Evolutionary conservation across 2,113 vertebrate species (phyloP), one percentile per base, ranked within the genome.

Genomic region (Oostethus manadensis): DNA sequence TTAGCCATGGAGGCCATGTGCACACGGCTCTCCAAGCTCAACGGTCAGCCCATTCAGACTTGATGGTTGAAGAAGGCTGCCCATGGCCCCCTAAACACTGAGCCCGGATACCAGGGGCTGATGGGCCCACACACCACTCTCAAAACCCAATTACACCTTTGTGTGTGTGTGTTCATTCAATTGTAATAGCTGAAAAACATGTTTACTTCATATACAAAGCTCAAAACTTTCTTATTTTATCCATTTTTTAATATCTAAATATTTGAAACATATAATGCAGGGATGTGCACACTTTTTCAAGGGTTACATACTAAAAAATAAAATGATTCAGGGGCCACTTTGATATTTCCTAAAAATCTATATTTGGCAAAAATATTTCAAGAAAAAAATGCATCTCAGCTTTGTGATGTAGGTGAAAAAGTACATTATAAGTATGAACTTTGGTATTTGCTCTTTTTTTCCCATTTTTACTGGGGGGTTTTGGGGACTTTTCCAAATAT

Each of bases 1-100:
- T 90, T 91, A 91, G 71, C 73, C 67, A 68, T 51, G 74, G 83
- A 84, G 86, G 70, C 83, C 63, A 33, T 83, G 63, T 54, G 81
- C 83, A 68, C 78, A 76, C 68, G 70, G 70, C 64, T 65, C 74
- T 70, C 64, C 71, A 33, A 70, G 80, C 80, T 75, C 77, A 69
- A 76, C 75, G 74, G 33, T 70, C 68, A 44, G 61, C 54, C 78
- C 60, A 81, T 86, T 86, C 83, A 85, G 45, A 72, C 42, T 51
- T 49, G 53, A 55, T 60, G 23, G 63, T 71, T 62, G 60, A 71
- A 69, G 66, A 60, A 50, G 67, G 64, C 76, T 67, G 71, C 54
- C 58, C 49, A n/a, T 23, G 69, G 61, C 45, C 70, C 56, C 70
- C 60, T 57, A 63, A 77, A 73, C 49, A 77, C 69, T 66, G 73